Conservation (phyloP, 1,140 invertebrate species). For the Pogonus chalceus region DNA sequence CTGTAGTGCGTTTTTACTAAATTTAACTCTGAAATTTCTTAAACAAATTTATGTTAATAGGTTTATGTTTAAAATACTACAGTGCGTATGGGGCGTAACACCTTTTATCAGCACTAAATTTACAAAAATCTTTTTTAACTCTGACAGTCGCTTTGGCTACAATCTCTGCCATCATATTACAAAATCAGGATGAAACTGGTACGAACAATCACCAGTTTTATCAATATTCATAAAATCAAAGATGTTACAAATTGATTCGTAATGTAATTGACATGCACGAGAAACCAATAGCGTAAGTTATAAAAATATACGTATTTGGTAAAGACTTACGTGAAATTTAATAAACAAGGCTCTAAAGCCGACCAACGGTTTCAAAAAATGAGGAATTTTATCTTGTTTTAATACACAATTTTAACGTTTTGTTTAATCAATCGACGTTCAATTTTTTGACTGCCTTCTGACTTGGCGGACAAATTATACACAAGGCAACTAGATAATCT, state of each 20-base stretch:
- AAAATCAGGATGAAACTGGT: neutral
- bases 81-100: neutral
- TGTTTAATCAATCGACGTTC: slow-evolving; percentile 28
- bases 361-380: slow-evolving; percentile 18
- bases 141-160: neutral
- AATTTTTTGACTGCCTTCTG: slow-evolving; percentile 22
- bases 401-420: slow-evolving; percentile 22
- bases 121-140: neutral
- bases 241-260: neutral
- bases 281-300: neutral
- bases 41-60: no score
- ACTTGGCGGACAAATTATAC: slow-evolving; percentile 11
- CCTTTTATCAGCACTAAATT: neutral
- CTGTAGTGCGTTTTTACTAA: neutral
- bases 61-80: no score
- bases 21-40: neutral
- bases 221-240: neutral
- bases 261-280: neutral
- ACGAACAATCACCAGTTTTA: neutral
- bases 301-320: neutral
- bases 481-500: neutral
- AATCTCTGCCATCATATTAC: neutral
- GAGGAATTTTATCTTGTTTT: slow-evolving; percentile 22
- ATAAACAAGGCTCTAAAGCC: slow-evolving; percentile 17
- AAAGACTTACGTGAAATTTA: slow-evolving; percentile 33